These are phyloP conservation scores for Arrhamphus sclerolepis DNA, from an alignment of 2,797 vertebrate species.

Conservation along the genomic window DNA sequence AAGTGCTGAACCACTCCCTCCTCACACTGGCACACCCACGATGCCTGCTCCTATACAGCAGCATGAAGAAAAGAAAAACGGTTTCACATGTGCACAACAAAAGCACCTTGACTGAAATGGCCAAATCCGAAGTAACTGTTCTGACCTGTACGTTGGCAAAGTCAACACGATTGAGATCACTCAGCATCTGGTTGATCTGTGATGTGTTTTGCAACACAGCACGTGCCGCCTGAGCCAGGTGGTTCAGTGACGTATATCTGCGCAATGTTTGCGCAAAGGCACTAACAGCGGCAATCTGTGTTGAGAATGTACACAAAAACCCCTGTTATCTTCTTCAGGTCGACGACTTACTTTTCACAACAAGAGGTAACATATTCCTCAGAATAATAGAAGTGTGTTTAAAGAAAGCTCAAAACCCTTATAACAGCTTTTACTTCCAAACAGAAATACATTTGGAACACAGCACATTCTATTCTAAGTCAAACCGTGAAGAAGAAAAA, in stretches of 20 bases:
- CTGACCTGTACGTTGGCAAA: slow-evolving; percentile 97
- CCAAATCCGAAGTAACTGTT: slow-evolving; percentile 1
- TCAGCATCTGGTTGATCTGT: slow-evolving; percentile 99
- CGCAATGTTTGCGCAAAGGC: slow-evolving; percentile 97
- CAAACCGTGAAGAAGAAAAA: too few relatives aligned
- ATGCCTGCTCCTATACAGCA: slow-evolving; percentile 91
- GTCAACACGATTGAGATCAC: slow-evolving; percentile 97
- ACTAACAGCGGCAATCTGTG: slow-evolving; percentile 94
- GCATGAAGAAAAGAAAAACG: neutral
- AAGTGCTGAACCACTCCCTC: slow-evolving; percentile 94
- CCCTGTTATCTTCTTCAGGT: slow-evolving; percentile 6
- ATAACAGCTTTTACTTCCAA: too few relatives aligned
- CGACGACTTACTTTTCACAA: neutral
- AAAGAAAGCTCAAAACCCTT: too few relatives aligned
- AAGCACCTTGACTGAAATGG: neutral
- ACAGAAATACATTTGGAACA: too few relatives aligned
- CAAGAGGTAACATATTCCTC: neutral
- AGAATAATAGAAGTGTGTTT: too few relatives aligned
- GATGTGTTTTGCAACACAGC: slow-evolving; percentile 98
- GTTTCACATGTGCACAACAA: neutral
- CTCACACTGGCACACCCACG: slow-evolving; percentile 99
- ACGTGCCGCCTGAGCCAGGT: slow-evolving; percentile 95
- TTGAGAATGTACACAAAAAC: slow-evolving; percentile 15
- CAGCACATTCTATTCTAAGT: too few relatives aligned
- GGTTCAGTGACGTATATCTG: slow-evolving; percentile 97